Conservation (phyloP, 2,797 vertebrate genomes). For the Enoplosus armatus region DNA sequence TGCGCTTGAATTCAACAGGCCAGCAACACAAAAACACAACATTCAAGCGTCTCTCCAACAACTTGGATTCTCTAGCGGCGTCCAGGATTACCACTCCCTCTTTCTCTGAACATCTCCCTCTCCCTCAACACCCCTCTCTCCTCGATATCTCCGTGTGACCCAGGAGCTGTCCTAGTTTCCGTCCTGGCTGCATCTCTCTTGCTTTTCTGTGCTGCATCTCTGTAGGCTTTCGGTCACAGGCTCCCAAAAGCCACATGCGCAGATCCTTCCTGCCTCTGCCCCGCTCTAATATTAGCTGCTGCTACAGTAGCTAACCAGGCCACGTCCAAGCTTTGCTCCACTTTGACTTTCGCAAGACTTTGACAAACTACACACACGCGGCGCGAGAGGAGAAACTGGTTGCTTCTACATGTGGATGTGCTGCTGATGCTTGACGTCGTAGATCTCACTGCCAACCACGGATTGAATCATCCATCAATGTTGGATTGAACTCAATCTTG, state of each 20-base stretch:
- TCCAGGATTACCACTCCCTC: constrained; percentile 18
- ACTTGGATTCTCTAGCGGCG: background rate
- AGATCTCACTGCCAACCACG: background rate
- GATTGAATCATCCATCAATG: background rate
- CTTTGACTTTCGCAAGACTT: constrained; percentile 83
- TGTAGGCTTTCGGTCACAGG: constrained; percentile 67
- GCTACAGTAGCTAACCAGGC: constrained; percentile 77
- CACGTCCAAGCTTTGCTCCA: constrained; percentile 58
- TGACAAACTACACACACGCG: constrained; percentile 51
- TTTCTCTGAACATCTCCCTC: constrained; percentile 19
- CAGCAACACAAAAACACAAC: constrained; percentile 4
- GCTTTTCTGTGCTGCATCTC: constrained; percentile 81
- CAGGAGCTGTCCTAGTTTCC: constrained; percentile 72
- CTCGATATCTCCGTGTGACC: constrained; percentile 62
- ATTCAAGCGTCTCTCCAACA: constrained; percentile 11
- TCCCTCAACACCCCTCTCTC: background rate
- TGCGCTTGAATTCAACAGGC: background rate
- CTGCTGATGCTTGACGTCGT: background rate
- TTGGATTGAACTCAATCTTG: background rate
- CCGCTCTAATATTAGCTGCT: constrained; percentile 81
- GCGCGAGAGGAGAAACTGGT: background rate
- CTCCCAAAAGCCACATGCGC: constrained; percentile 66
- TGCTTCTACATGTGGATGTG: background rate
- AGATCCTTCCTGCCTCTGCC: constrained; percentile 63
- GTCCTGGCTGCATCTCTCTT: constrained; percentile 58